Evolutionary conservation across 2,888 invertebrate species (phyloP), one percentile per base, ranked within the genome.

Genomic region (Eupeodes latifasciatus): DNA sequence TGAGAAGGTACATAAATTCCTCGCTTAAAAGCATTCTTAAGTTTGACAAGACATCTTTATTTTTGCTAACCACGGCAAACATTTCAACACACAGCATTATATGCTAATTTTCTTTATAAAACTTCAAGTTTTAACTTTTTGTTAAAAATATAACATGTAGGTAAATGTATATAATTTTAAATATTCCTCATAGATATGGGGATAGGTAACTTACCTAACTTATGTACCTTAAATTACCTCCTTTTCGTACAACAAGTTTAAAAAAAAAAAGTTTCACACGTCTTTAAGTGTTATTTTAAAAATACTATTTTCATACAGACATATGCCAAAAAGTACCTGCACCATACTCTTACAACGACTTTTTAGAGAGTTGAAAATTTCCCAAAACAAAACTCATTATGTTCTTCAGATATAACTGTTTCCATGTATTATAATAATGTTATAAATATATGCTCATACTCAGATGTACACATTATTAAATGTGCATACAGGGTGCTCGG

Each of bases 311-410:
- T 6, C 49, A 34, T 16, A 11, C 16, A 61, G 12, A 47, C 14
- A 69, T 4, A 49, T 4, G 10, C 4, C 53, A 19, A 34, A 16
- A 36, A 11, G 34, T 16, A n/a, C 47, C 27, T 44, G 14, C 59
- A n/a, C 44, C 61, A 44, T 36, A 66, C 34, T 34, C n/a, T 14
- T 27, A 53, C 27, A 66, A 77, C 72, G 44, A 47, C 47, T 66
- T 57, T 77, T 74, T 61, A 64, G 55, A 57, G 74, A 81, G 85
- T 81, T 85, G 57, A 62, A 64, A 75, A 80, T 76, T 57, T 66
- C 71, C 49, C 36, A 83, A 27, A 87, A 87, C 86, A 79, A 87
- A 87, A 87, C 86, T 87, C 87, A 83, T 87, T 87, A 87, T 72
- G 80, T 61, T 76, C 83, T 87, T 77, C 69, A 82, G 59, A 14